Evolutionary conservation across 2,113 vertebrate species (phyloP).

Genomic region (Furnarius figulus): DNA sequence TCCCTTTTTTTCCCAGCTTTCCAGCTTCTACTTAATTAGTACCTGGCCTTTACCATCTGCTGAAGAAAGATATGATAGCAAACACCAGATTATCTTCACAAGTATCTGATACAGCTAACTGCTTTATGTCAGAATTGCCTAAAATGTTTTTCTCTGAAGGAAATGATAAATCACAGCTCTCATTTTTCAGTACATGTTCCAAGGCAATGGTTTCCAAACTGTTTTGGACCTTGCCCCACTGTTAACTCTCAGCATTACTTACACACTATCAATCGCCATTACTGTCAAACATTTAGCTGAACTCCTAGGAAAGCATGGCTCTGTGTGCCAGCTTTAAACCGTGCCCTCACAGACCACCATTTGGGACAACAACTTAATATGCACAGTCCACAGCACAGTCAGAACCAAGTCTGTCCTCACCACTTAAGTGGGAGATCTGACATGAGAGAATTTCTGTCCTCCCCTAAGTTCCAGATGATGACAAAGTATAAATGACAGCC

Average conservation of each 20-base stretch:
- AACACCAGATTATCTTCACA: slow-evolving; percentile 17
- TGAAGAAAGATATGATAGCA: not conserved
- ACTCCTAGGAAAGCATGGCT: not conserved
- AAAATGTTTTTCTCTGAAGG: slow-evolving; percentile 39
- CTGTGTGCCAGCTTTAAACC: not conserved
- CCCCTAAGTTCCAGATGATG: fast-evolving
- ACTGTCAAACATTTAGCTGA: slow-evolving; percentile 7
- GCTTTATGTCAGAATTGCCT: slow-evolving; percentile 33
- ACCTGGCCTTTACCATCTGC: slow-evolving; percentile 58
- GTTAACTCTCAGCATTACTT: slow-evolving; percentile 46
- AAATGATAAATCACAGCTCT: slow-evolving; percentile 53
- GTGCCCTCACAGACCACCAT: not conserved
- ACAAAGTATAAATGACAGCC: not conserved
- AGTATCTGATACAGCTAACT: slow-evolving; percentile 35
- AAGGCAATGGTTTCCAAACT: slow-evolving; percentile 55
- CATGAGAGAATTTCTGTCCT: not conserved
- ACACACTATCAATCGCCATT: slow-evolving; percentile 16
- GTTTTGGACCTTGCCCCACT: slow-evolving; percentile 53
- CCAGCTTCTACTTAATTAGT: slow-evolving; percentile 34
- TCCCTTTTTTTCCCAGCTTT: not conserved
- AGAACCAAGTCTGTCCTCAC: not conserved
- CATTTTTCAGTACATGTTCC: slow-evolving; percentile 23
- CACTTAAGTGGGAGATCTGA: not conserved
- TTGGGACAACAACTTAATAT: not conserved
- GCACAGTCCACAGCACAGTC: not conserved